These are phyloP conservation scores for Macaca mulatta DNA, from an alignment of 2,113 vertebrate genomes.

Conservation along the genomic window DNA sequence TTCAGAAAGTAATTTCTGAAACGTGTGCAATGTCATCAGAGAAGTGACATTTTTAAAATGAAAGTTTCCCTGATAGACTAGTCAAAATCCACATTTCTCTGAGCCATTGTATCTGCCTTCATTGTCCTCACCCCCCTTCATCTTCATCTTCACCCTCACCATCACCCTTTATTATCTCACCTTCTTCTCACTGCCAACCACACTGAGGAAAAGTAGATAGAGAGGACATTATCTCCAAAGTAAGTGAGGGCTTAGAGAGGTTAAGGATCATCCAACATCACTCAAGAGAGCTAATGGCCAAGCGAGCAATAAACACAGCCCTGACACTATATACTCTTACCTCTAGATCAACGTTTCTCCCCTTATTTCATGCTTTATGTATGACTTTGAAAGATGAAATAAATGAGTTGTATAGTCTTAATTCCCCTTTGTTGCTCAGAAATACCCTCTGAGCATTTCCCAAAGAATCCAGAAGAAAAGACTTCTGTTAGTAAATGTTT, in stretches of 20 bases:
- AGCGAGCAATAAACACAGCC: not conserved
- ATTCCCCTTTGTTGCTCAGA: not conserved
- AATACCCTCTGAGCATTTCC: not conserved
- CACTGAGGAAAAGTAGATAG: not conserved
- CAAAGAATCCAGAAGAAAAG: slow-evolving; percentile 21
- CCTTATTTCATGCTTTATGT: not conserved
- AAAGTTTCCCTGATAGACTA: not conserved
- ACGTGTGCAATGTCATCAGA: not conserved
- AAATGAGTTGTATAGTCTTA: not conserved
- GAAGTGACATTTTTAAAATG: not conserved
- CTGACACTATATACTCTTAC: not conserved
- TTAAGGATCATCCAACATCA: not conserved
- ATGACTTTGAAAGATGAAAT: slow-evolving; percentile 12
- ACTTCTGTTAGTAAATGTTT: not conserved
- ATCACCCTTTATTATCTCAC: not conserved
- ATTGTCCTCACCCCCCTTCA: not conserved
- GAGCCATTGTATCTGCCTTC: not conserved
- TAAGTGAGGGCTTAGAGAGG: not conserved
- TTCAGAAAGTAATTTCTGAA: not conserved
- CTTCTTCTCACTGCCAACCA: not conserved
- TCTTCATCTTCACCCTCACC: not conserved
- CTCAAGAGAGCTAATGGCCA: not conserved
- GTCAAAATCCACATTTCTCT: not conserved
- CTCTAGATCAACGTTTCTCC: not conserved
- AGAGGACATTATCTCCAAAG: not conserved